phyloP scores from a whole-genome alignment of 1,140 invertebrate genomes.

The Scaptomyza graminum region DNA sequence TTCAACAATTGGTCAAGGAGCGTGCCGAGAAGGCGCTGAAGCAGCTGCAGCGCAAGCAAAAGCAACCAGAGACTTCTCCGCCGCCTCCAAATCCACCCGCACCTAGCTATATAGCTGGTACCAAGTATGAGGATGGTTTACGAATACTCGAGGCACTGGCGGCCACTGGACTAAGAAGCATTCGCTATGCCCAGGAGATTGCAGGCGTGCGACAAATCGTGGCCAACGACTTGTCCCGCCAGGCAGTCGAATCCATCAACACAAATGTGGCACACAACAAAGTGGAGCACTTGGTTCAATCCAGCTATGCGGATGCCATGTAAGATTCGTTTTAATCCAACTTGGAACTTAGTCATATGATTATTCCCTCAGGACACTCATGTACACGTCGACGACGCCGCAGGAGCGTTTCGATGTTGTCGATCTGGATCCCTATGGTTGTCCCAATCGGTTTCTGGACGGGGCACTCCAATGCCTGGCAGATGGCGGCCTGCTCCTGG shows the following conservation, averaged over 20 bases:
- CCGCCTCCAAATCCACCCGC: too few species aligned
- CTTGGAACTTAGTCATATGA: neutral
- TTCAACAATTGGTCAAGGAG: constrained; percentile 83
- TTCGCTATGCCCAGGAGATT: constrained; percentile 98
- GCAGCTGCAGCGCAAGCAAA: constrained; percentile 49
- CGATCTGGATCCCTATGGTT: constrained; percentile 99
- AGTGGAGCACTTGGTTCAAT: constrained; percentile 89
- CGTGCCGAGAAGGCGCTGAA: constrained; percentile 58
- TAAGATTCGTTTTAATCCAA: constrained; percentile 83
- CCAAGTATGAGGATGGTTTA: constrained; percentile 86
- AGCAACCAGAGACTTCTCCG: constrained; percentile 13
- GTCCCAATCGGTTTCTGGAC: constrained; percentile 96
- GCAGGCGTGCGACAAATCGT: constrained; percentile 91
- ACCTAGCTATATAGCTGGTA: constrained; percentile 51
- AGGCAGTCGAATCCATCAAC: constrained; percentile 94
- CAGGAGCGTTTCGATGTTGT: constrained; percentile 93
- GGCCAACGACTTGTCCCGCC: constrained; percentile 96
- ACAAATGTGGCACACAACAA: constrained; percentile 92
- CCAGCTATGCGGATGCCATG: constrained; percentile 92
- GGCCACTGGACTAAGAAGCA: constrained; percentile 95
- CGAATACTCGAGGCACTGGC: constrained; percentile 96
- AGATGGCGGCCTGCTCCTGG: constrained; percentile 93
- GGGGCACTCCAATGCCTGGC: constrained; percentile 92
- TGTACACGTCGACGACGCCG: constrained; percentile 90
- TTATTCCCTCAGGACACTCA: constrained; percentile 87